Base-by-base conservation (phyloP, 2,888 invertebrate genomes). In the Blera fallax region DNA sequence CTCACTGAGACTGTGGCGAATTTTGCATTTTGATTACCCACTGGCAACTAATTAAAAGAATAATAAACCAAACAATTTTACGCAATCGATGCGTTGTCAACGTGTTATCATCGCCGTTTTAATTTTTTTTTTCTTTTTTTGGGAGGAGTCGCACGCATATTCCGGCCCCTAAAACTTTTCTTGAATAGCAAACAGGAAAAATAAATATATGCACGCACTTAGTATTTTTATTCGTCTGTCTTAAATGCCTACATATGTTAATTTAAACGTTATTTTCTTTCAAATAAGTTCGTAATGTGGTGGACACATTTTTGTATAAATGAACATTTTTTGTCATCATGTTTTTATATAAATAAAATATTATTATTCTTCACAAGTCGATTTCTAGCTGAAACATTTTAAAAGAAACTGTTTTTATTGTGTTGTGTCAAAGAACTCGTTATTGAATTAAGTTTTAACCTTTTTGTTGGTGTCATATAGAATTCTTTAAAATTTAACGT, bases 1-100 rank as follows among this genome's bases (percentile, higher is more conserved):
- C 24, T 54, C 18, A 27, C 34, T 70, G 65, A 65, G 37, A 50
- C 14, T 5, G 18, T 65, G 40, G 45, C 21, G 29, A 64, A 72
- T 85, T 85, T 85, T 81, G 85, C 81, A 85, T 85, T 80, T 76
- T 77, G 56, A 81, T 70, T 76, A 69, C 58, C 54, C 54, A 65
- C 58, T 54, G 58, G 21, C 60, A 76, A 72, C 45, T 72, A 81
- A 85, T 81, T 81, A 72, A 81, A 16, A 79, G 37, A 32, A 62
- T 29, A 70, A 54, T 62, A 37, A 79, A 14, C 32, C 67, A 52
- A n/a, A 14, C 45, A 14, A 32, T 21, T 43, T 67, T 56, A 77
- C 81, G 85, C 67, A 77, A 85, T 80, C 56, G 54, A 70, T 64
- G 69, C 70, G 74, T 70, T 65, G 65, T 60, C 40, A 8, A 60